Percentiles rank a stretch among this genome's conserved stretches.
Evolutionary conservation across 2,888 invertebrate genomes (phyloP).

Genomic region (Drosophila subquinaria): DNA sequence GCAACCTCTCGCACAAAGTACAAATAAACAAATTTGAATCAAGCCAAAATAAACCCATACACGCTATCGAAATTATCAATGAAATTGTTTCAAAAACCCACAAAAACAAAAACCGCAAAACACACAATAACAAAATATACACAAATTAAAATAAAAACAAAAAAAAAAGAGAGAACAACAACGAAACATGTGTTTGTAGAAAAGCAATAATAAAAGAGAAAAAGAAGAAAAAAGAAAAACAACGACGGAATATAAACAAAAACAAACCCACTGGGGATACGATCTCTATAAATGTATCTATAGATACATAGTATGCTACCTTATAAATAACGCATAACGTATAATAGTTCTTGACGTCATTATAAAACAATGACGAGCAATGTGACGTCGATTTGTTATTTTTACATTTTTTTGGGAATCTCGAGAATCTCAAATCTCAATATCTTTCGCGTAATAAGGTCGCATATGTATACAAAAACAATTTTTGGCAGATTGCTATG

Average conservation of each 20-base stretch:
- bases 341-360: constrained; percentile 54
- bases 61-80: constrained; percentile 69
- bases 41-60: constrained; percentile 43
- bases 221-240: constrained; percentile 21
- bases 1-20: constrained; percentile 49
- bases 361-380: constrained; percentile 6
- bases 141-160: constrained; percentile 28
- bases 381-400: constrained; percentile 11
- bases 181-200: constrained; percentile 56
- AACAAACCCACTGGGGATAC: constrained; percentile 37
- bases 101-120: constrained; percentile 42
- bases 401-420: constrained; percentile 39
- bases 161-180: constrained; percentile 27
- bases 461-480: constrained; percentile 16
- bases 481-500: constrained; percentile 39
- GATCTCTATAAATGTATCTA: constrained; percentile 35
- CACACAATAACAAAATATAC: constrained; percentile 29
- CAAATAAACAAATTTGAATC: constrained; percentile 61
- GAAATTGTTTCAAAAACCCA: constrained; percentile 61
- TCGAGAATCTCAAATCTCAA: constrained; percentile 47
- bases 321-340: constrained; percentile 21
- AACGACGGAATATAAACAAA: constrained; percentile 36
- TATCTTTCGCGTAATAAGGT: constrained; percentile 42
- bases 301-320: constrained; percentile 33
- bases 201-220: constrained; percentile 33